Evolutionary conservation across 1,140 invertebrate species (phyloP).

Genomic region (Bombus polaris): DNA sequence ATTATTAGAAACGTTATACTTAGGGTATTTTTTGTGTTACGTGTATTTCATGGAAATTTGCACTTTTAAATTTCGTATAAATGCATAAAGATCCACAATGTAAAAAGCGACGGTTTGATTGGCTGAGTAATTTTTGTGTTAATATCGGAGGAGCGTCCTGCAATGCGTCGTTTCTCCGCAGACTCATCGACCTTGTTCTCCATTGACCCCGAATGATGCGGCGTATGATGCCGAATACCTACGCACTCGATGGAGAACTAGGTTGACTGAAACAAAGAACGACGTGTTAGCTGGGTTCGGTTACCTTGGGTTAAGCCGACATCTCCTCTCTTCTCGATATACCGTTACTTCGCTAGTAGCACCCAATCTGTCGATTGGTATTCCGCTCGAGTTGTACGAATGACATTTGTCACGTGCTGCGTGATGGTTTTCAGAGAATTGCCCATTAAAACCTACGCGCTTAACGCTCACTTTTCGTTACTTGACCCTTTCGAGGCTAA

Average conservation of each 20-base stretch:
- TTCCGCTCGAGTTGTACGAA: slow-evolving; percentile 66
- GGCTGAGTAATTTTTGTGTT: neutral
- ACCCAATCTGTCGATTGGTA: slow-evolving; percentile 66
- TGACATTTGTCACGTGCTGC: slow-evolving; percentile 34
- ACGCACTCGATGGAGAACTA: slow-evolving; percentile 65
- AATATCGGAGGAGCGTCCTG: neutral
- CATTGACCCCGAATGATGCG: slow-evolving; percentile 65
- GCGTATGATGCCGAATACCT: slow-evolving; percentile 54
- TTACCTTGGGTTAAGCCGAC: slow-evolving; percentile 70
- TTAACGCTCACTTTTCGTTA: neutral
- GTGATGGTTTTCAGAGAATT: neutral
- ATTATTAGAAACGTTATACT: too few relatives aligned
- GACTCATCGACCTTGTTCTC: slow-evolving; percentile 73
- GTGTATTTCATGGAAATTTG: too few relatives aligned
- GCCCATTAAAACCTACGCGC: neutral
- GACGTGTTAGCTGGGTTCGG: slow-evolving; percentile 69
- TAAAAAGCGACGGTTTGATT: accelerated
- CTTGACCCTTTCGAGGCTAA: neutral
- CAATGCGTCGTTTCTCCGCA: slow-evolving; percentile 25
- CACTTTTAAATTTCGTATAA: too few relatives aligned
- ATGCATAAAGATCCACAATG: too few relatives aligned
- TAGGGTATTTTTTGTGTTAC: too few relatives aligned
- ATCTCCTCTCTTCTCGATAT: slow-evolving; percentile 73
- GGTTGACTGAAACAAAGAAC: slow-evolving; percentile 70
- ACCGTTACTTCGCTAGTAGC: slow-evolving; percentile 73